Evolutionary conservation across 2,113 vertebrate species (phyloP).

Genomic region (Ctenomys sociabilis): DNA sequence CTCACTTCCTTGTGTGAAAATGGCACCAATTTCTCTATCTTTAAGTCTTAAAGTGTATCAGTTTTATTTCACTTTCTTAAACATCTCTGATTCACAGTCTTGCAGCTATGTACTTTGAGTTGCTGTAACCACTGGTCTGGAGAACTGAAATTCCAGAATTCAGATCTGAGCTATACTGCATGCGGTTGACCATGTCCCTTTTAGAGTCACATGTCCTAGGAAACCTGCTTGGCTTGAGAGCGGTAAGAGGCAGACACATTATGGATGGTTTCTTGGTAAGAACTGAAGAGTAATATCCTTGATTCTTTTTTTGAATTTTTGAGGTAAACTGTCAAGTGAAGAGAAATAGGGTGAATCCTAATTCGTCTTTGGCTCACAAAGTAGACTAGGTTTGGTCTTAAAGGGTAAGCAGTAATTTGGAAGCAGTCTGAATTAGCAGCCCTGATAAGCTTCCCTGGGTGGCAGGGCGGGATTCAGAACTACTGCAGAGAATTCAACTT

Average conservation of each 20-base stretch:
- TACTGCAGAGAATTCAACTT: conserved; percentile 33
- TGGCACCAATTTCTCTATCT: not conserved
- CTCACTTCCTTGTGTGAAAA: not conserved
- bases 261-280: not conserved
- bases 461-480: not conserved
- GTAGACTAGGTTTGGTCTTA: not conserved
- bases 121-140: not conserved
- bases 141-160: not conserved
- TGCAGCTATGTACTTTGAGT: not conserved
- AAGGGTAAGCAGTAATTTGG: conserved; percentile 49
- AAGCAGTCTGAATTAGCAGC: conserved; percentile 41
- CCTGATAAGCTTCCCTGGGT: conserved; percentile 16
- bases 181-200: not conserved
- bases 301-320: not conserved
- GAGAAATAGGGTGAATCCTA: not conserved
- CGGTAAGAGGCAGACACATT: not conserved
- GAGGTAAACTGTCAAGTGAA: not conserved
- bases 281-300: not conserved
- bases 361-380: not conserved
- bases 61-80: not conserved
- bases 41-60: not conserved
- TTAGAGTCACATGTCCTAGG: not conserved
- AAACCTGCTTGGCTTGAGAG: not conserved
- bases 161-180: not conserved
- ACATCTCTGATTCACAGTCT: not conserved